These are phyloP conservation scores for Agelaius phoeniceus DNA, from an alignment of 2,113 vertebrate species.

Conservation along the genomic window DNA sequence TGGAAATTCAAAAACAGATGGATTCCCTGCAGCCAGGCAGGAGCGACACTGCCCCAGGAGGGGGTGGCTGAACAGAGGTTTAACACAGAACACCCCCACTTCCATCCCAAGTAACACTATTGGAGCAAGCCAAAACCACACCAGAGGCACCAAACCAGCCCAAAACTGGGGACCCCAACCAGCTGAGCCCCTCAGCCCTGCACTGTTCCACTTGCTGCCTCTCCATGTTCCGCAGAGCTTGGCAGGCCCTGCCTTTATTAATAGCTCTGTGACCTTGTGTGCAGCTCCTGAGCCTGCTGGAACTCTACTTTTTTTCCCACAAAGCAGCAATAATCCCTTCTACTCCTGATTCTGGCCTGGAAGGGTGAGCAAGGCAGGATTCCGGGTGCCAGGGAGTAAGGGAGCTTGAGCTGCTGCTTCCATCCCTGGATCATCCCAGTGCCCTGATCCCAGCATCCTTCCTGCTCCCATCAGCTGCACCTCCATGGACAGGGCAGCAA, in stretches of 20 bases:
- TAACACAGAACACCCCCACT: rapidly evolving
- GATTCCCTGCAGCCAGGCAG: not conserved
- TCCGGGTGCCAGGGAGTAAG: not conserved
- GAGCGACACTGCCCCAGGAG: not conserved
- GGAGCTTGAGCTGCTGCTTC: not conserved
- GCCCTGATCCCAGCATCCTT: not conserved
- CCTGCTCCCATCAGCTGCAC: rapidly evolving
- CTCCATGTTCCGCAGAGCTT: rapidly evolving
- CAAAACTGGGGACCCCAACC: rapidly evolving
- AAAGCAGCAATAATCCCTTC: not conserved
- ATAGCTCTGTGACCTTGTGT: not conserved
- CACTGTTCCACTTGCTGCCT: rapidly evolving
- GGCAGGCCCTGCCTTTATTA: not conserved
- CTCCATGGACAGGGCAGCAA: rapidly evolving
- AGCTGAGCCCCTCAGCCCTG: rapidly evolving
- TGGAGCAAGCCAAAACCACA: not conserved
- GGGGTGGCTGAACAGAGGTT: not conserved
- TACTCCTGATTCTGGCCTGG: constrained; percentile 24
- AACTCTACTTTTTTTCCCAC: constrained; percentile 27
- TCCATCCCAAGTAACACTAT: rapidly evolving
- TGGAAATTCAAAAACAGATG: not conserved
- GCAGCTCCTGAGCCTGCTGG: not conserved
- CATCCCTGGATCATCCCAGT: not conserved
- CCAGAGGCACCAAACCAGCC: not conserved
- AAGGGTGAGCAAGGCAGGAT: not conserved